These are phyloP conservation scores for Ptilorrhoa leucosticta DNA, from an alignment of 2,113 vertebrate species.

Conservation along the genomic window DNA sequence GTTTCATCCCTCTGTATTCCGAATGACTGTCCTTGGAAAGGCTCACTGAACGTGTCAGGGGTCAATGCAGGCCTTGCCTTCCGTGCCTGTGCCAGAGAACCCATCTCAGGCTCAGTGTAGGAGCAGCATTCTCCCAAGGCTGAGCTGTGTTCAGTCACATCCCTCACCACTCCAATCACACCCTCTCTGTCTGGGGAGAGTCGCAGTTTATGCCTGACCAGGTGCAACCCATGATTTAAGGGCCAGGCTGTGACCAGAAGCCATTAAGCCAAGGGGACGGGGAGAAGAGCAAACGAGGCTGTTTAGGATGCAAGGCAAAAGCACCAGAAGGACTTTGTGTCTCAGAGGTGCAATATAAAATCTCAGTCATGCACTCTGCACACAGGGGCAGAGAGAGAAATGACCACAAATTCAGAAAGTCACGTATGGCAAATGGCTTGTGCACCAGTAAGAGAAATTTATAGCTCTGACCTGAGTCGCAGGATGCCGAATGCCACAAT, in stretches of 20 bases:
- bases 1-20: not conserved
- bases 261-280: not conserved
- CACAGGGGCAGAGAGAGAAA: not conserved
- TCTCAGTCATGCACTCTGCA: not conserved
- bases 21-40: not conserved
- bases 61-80: not conserved
- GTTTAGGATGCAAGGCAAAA: constrained; percentile 28
- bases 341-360: constrained; percentile 33
- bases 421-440: constrained; percentile 1
- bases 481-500: not conserved
- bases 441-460: not conserved
- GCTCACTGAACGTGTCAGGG: rapidly evolving
- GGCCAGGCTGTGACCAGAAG: not conserved
- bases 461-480: not conserved
- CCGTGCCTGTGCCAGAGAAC: not conserved
- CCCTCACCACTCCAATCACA: not conserved
- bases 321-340: constrained; percentile 34
- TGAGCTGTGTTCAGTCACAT: not conserved
- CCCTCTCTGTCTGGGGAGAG: not conserved
- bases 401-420: constrained; percentile 2
- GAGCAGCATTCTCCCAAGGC: not conserved
- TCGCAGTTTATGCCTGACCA: not conserved
- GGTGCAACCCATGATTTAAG: not conserved
- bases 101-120: rapidly evolving
- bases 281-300: not conserved